A percentile compares a stretch with the other conserved stretches of the same genome.
Evolutionary conservation across 2,113 vertebrate species (phyloP).

Genomic region (Corapipo altera): DNA sequence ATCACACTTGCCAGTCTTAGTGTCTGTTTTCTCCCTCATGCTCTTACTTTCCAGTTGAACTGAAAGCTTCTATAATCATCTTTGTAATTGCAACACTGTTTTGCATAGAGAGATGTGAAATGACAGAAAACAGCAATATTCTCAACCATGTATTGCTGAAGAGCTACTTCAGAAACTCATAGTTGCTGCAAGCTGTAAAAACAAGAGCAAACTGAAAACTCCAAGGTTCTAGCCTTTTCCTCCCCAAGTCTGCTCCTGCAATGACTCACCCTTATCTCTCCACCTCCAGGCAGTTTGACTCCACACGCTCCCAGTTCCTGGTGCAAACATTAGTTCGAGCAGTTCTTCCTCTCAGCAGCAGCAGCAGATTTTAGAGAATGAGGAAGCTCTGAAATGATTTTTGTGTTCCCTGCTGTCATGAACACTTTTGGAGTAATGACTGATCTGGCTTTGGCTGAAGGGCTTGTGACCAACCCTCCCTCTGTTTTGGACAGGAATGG

Average conservation of each 20-base stretch:
- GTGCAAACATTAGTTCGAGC: background rate
- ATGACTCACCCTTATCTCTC: background rate
- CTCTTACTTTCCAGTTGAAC: background rate
- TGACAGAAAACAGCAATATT: background rate
- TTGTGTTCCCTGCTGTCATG: background rate
- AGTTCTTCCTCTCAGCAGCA: background rate
- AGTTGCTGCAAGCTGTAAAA: slow-evolving; percentile 1
- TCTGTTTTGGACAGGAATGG: background rate
- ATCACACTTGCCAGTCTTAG: background rate
- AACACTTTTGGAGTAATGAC: background rate
- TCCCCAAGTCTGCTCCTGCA: background rate
- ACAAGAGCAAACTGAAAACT: slow-evolving; percentile 8
- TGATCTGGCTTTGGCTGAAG: background rate
- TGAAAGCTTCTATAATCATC: slow-evolving; percentile 10
- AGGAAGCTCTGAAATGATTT: background rate
- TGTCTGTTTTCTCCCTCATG: background rate
- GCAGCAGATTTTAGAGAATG: background rate
- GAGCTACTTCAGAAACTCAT: slow-evolving; percentile 7
- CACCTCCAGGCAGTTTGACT: background rate
- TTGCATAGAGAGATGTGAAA: slow-evolving; percentile 7
- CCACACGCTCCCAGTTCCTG: rapidly evolving
- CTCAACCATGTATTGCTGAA: slow-evolving; percentile 1
- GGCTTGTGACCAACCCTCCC: background rate
- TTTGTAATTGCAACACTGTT: slow-evolving; percentile 8
- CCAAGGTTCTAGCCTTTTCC: background rate